Conservation (phyloP, 2,888 invertebrate species). For the Hemicrepidius hirtus region DNA sequence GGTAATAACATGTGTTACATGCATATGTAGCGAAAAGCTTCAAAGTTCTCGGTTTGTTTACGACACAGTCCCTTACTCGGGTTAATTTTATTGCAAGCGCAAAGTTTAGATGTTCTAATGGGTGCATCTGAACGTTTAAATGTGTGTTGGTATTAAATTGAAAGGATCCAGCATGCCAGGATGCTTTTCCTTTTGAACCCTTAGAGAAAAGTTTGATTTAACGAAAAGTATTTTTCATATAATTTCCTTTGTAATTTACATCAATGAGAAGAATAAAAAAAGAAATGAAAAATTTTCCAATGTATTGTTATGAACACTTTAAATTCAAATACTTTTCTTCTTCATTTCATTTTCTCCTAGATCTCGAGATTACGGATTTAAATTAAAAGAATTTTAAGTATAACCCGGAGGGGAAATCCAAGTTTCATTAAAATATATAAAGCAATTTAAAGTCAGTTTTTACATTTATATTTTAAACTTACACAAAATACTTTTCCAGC, state of each 20-base stretch:
- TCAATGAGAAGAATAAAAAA: conserved; percentile 37
- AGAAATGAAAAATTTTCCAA: conserved; percentile 46
- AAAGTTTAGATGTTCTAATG: too few species aligned
- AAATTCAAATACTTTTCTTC: conserved; percentile 54
- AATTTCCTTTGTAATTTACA: conserved; percentile 43
- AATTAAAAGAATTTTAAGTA: conserved; percentile 63
- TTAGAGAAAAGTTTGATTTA: conserved; percentile 34
- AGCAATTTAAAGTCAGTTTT: conserved; percentile 64
- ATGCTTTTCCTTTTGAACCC: too few species aligned
- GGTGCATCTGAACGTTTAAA: too few species aligned
- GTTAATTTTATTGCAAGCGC: too few species aligned
- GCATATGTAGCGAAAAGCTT: too few species aligned
- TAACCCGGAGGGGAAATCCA: conserved; percentile 62
- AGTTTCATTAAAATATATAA: conserved; percentile 65
- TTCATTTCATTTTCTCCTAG: conserved; percentile 56
- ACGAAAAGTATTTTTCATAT: conserved; percentile 33
- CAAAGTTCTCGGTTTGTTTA: too few species aligned
- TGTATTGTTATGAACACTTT: conserved; percentile 51
- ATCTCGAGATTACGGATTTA: conserved; percentile 60
- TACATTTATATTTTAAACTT: conserved; percentile 61
- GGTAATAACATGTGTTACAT: too few species aligned
- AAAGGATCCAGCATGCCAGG: too few species aligned
- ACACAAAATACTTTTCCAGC: conserved; percentile 58
- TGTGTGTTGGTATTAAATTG: too few species aligned
- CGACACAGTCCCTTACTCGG: too few species aligned